These are phyloP conservation scores for Thamnophis sirtalis DNA, from an alignment of 2,113 vertebrate genomes.

Conservation along the genomic window DNA sequence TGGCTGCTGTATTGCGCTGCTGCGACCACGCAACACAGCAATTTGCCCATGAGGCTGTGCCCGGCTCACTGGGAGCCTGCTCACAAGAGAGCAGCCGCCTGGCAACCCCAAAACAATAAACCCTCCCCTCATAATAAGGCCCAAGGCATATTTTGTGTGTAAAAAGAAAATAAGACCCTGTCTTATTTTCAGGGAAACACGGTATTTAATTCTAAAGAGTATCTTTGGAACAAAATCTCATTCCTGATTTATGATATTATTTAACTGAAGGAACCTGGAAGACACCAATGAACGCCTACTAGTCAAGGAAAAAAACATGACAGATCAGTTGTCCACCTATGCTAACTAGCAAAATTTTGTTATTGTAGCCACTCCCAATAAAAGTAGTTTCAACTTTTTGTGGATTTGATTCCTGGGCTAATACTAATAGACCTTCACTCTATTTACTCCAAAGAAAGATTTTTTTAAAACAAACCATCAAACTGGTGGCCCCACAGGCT, in stretches of 20 bases:
- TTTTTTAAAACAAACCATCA: neutral
- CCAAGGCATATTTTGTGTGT: too few relatives aligned
- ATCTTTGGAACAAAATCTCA: neutral
- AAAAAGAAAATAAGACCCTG: too few relatives aligned
- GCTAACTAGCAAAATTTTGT: neutral
- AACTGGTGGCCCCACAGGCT: too few relatives aligned
- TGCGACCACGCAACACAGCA: too few relatives aligned
- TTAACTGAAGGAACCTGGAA: neutral
- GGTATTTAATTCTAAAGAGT: accelerated
- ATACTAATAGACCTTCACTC: neutral
- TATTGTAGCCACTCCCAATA: neutral
- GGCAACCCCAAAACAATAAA: too few relatives aligned
- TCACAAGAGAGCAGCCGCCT: too few relatives aligned
- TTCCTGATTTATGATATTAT: neutral
- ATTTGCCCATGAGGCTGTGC: too few relatives aligned
- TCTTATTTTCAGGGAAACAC: too few relatives aligned
- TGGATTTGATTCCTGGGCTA: neutral
- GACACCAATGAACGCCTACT: neutral
- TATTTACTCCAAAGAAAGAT: neutral
- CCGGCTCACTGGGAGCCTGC: too few relatives aligned
- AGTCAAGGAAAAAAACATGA: neutral
- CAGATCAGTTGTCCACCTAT: neutral
- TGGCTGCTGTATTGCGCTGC: too few relatives aligned
- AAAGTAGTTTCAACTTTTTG: neutral
- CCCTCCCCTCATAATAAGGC: too few relatives aligned